These are phyloP conservation scores for Globicephala melas DNA, from an alignment of 2,113 vertebrate genomes.

Conservation along the genomic window DNA sequence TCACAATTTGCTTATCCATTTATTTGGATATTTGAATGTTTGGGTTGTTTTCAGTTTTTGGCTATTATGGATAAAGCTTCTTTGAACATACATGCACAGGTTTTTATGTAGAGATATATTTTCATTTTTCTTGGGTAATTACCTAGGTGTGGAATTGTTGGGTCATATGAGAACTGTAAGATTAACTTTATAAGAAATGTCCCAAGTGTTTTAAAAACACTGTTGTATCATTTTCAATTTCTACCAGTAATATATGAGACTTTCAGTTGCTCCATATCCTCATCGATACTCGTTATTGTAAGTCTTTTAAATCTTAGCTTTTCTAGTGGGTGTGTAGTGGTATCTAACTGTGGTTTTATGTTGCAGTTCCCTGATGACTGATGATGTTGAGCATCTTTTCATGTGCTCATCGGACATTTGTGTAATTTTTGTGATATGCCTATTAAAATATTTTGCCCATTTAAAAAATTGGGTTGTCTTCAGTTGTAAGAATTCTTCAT, in stretches of 20 bases:
- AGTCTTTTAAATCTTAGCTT: background rate
- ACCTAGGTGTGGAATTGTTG: background rate
- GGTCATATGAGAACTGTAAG: background rate
- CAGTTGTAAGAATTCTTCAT: background rate
- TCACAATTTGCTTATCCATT: background rate
- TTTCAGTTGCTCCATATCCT: background rate
- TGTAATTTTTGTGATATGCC: background rate
- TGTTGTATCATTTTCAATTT: background rate
- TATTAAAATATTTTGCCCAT: background rate
- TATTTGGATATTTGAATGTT: background rate
- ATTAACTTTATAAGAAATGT: conserved; percentile 25
- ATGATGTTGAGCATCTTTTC: background rate
- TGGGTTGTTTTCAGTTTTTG: background rate
- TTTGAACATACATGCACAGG: background rate
- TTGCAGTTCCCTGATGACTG: conserved; percentile 12
- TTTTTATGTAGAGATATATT: background rate
- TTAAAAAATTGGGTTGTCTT: background rate
- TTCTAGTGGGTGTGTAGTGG: background rate
- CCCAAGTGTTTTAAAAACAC: background rate
- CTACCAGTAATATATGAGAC: background rate
- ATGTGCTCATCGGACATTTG: background rate
- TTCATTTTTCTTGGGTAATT: background rate
- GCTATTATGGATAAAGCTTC: background rate
- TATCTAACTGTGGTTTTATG: background rate
- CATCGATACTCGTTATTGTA: background rate